These are phyloP conservation scores for Alca torda DNA, from an alignment of 2,797 vertebrate genomes.

Conservation along the genomic window DNA sequence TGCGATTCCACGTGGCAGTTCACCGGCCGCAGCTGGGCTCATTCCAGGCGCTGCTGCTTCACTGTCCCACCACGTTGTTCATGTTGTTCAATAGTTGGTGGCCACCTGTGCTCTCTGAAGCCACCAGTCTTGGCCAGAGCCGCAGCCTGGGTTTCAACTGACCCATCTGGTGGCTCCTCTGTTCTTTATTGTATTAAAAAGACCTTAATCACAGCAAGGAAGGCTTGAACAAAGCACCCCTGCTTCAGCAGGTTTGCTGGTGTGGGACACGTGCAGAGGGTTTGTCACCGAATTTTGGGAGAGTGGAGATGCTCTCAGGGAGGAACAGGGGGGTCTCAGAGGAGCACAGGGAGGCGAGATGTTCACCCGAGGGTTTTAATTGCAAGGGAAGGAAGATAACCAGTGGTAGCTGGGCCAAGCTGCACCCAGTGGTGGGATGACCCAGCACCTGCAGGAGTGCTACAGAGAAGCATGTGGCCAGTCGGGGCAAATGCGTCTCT, in stretches of 20 bases:
- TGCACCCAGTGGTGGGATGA: neutral
- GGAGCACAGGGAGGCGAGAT: neutral
- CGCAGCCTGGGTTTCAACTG: neutral
- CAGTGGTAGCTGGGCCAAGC: too few species aligned
- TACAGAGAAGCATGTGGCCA: neutral
- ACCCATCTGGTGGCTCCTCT: fast-evolving
- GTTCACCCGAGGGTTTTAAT: neutral
- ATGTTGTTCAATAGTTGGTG: fast-evolving
- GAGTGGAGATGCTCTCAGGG: neutral
- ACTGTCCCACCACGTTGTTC: neutral
- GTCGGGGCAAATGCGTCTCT: fast-evolving
- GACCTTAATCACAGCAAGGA: neutral
- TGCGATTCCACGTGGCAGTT: fast-evolving
- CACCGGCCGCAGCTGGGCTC: neutral
- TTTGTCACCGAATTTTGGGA: neutral
- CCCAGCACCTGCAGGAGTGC: neutral
- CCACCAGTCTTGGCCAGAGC: neutral
- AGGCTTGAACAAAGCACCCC: neutral
- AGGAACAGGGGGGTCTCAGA: neutral
- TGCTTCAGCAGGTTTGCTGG: neutral
- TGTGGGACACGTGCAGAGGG: neutral
- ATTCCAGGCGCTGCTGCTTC: neutral
- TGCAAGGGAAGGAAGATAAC: neutral
- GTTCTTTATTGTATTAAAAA: neutral
- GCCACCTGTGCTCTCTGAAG: neutral